phyloP scores from a whole-genome alignment of 2,797 vertebrate species.

The Calcarius lapponicus region DNA sequence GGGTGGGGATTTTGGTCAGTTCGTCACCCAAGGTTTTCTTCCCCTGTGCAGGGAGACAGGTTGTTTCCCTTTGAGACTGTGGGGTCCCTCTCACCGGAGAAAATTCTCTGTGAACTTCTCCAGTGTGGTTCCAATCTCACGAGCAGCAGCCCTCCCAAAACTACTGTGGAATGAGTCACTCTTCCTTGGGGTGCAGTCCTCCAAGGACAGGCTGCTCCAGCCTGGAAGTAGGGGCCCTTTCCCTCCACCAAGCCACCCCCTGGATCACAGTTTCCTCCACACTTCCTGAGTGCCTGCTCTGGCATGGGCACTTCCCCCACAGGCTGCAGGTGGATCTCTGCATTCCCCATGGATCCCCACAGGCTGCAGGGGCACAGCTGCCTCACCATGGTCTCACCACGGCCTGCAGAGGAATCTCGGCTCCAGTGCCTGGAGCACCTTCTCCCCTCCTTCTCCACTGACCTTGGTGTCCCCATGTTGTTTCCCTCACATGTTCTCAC shows the following conservation, averaged over 20 bases:
- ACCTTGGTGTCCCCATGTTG: background rate
- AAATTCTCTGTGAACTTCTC: background rate
- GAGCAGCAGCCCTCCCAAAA: background rate
- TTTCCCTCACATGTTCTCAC: background rate
- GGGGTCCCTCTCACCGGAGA: background rate
- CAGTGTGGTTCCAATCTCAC: fast-evolving
- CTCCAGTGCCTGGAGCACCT: fast-evolving
- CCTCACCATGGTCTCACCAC: background rate
- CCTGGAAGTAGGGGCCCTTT: background rate
- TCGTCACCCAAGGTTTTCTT: fast-evolving
- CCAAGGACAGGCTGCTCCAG: background rate
- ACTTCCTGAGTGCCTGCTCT: fast-evolving
- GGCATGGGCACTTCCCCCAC: fast-evolving
- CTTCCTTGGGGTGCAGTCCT: background rate
- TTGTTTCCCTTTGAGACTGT: fast-evolving
- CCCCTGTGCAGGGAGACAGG: too few relatives aligned
- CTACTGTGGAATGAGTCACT: fast-evolving
- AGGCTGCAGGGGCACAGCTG: background rate
- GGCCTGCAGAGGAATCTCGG: fast-evolving
- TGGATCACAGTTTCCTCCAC: background rate
- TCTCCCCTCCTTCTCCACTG: background rate
- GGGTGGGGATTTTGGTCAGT: background rate
- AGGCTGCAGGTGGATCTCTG: background rate
- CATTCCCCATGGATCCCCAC: fast-evolving
- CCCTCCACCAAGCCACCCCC: background rate